Conservation (phyloP, 2,888 invertebrate species). For the Panopea generosa region DNA sequence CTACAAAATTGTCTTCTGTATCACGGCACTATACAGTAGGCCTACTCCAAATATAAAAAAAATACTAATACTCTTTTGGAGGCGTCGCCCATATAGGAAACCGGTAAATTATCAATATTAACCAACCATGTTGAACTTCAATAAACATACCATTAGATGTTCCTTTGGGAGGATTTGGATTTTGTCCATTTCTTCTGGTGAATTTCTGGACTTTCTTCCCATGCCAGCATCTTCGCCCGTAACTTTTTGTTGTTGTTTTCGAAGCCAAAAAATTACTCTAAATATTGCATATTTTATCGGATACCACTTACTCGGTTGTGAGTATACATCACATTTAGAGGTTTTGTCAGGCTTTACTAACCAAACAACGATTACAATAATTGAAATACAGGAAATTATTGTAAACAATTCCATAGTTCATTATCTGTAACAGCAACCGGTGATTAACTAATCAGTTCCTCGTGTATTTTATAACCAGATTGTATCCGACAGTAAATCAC, state of each 20-base stretch:
- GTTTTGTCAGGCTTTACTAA: slow-evolving; percentile 75
- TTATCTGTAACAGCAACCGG: not conserved
- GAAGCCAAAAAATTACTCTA: slow-evolving; percentile 86
- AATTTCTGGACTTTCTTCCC: slow-evolving; percentile 86
- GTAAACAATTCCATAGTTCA: slow-evolving; percentile 44
- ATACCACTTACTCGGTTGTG: slow-evolving; percentile 89
- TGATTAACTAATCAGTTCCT: slow-evolving; percentile 3
- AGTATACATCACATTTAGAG: slow-evolving; percentile 88
- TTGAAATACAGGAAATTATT: slow-evolving; percentile 21
- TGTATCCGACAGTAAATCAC: too few relatives aligned
- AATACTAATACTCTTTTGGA: too few relatives aligned
- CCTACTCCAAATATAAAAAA: too few relatives aligned
- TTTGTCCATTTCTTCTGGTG: slow-evolving; percentile 87
- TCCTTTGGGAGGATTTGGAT: slow-evolving; percentile 88
- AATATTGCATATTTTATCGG: slow-evolving; percentile 88
- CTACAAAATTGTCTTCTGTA: too few relatives aligned
- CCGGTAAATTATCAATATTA: too few relatives aligned
- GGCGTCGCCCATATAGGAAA: too few relatives aligned
- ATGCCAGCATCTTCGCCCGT: slow-evolving; percentile 81
- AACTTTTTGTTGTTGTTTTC: slow-evolving; percentile 86
- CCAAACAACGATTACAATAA: slow-evolving; percentile 33
- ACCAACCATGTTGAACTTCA: too few relatives aligned
- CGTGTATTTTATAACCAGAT: not conserved
- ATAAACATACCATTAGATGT: slow-evolving; percentile 80
- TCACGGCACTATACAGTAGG: too few relatives aligned